These are phyloP conservation scores for Blomia tropicalis DNA, from an alignment of 2,888 invertebrate genomes.

Conservation along the genomic window DNA sequence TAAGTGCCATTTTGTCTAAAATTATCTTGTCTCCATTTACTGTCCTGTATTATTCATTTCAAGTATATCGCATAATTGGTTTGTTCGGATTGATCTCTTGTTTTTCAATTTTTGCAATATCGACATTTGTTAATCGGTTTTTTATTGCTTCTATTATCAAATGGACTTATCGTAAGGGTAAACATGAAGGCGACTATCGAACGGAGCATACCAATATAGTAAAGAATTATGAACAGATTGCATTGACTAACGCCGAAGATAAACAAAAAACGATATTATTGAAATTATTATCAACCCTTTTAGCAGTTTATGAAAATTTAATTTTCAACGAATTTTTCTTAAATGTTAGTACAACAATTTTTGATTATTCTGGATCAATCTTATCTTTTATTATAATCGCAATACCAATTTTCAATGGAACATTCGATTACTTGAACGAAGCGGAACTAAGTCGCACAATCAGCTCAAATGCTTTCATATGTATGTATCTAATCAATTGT, in stretches of 20 bases:
- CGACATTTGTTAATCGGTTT: conserved; percentile 42
- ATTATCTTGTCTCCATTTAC: conserved; percentile 35
- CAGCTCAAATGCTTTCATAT: conserved; percentile 43
- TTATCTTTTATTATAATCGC: conserved; percentile 43
- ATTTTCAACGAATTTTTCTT: conserved; percentile 36
- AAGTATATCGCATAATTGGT: conserved; percentile 40
- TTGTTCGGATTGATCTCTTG: conserved; percentile 43
- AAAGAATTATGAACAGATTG: conserved; percentile 41
- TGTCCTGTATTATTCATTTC: conserved; percentile 43
- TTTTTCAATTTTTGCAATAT: conserved; percentile 41
- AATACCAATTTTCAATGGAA: conserved; percentile 41
- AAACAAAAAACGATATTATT: conserved; percentile 28
- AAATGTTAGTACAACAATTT: conserved; percentile 34
- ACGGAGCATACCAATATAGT: conserved; percentile 42
- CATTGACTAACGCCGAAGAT: conserved; percentile 34
- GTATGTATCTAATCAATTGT: conserved; percentile 43
- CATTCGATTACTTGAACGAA: conserved; percentile 38
- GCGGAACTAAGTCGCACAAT: conserved; percentile 41
- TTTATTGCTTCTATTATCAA: conserved; percentile 44
- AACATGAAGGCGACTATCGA: conserved; percentile 44
- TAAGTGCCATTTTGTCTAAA: conserved; percentile 38
- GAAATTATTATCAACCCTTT: conserved; percentile 21
- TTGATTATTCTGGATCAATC: conserved; percentile 44
- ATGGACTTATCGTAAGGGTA: conserved; percentile 41
- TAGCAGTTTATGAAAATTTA: conserved; percentile 36